Conservation (phyloP, 2,113 vertebrate genomes). For the Bos taurus region ARS-UCD2.0 NC_037339.1:11568001-11568500, state of each 20-base stretch:
- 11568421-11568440: not conserved
- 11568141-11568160: not conserved
- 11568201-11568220: not conserved
- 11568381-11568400: not conserved
- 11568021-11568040: not conserved
- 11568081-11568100: not conserved
- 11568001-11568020: not conserved
- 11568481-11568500: not conserved
- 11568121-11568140: too few species aligned
- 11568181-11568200: not conserved
- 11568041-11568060: not conserved
- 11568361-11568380: not conserved
- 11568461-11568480: not conserved
- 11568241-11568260: not conserved
- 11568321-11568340: not conserved
- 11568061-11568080: not conserved
- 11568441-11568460: not conserved
- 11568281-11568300: not conserved
- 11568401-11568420: not conserved
- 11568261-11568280: not conserved
- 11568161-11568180: not conserved
- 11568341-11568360: not conserved
- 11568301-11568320: not conserved
- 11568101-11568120: fast-evolving
- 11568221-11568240: not conserved